Conservation (phyloP, 2,113 vertebrate species). For the Morone chrysops region DNA sequence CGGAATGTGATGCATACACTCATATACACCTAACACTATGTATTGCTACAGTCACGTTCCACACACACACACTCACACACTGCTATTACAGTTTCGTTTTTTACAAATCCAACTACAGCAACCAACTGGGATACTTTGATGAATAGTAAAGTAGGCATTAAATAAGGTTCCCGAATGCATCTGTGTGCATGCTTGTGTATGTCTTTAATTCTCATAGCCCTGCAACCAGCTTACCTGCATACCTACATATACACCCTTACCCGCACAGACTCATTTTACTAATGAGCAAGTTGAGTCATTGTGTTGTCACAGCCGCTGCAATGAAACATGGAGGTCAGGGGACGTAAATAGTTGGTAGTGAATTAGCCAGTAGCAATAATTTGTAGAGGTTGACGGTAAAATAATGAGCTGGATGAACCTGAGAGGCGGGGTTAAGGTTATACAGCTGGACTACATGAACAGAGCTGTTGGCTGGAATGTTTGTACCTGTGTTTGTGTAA, state of each 20-base stretch:
- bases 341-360: conserved; percentile 9
- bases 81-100: neutral
- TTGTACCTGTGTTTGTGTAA: neutral
- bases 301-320: conserved; percentile 16
- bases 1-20: too few species aligned
- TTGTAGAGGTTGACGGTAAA: conserved; percentile 28
- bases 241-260: neutral
- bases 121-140: conserved; percentile 27
- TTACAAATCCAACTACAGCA: neutral
- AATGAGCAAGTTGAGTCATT: conserved; percentile 62
- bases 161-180: neutral
- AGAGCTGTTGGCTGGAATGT: neutral
- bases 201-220: conserved; percentile 26
- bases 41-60: neutral
- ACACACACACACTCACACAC: neutral
- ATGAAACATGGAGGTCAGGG: conserved; percentile 49
- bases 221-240: conserved; percentile 19
- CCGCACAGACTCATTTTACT: neutral
- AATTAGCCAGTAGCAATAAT: conserved; percentile 44
- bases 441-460: neutral
- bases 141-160: conserved; percentile 18
- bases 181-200: conserved; percentile 3
- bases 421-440: conserved; percentile 21
- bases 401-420: conserved; percentile 25
- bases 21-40: too few species aligned